Evolutionary conservation across 2,888 invertebrate genomes (phyloP), one percentile per base, ranked within the genome.

Genomic region (Cataglyphis cursor): DNA sequence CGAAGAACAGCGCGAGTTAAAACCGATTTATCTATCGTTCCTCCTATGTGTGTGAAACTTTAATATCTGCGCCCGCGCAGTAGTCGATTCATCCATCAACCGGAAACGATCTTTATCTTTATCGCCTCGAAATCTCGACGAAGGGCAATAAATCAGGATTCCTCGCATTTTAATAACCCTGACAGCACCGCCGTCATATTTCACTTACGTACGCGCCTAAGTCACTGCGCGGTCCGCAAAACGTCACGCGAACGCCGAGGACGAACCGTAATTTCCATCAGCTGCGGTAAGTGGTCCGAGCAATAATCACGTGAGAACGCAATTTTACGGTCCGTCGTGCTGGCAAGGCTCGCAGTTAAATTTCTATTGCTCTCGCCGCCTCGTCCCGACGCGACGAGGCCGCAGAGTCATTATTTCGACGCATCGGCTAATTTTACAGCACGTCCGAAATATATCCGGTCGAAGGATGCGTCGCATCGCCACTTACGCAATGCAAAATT

Each of bases 291-390:
- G 74, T 84, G 83, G 83, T 59, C 62, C 73, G 51, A 68, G 81
- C 68, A 81, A 84, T 81, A 81, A 84, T 81, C 83, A 84, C 74
- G 81, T 81, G 83, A 84, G 61, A 81, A 83, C 54, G 66, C 80
- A 68, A 83, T 78, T 68, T 83, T 80, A 82, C 66, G 65, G 75
- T 81, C 68, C 66, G 76, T 66, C 72, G 73, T 75, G 35, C 64
- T n/a, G 76, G 73, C 51, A 73, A 59, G 81, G 76, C n/a, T 72
- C 31, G 57, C 76, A 70, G 76, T 84, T 82, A 84, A 84, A 84
- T 76, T 76, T 82, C 76, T 82, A 84, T 84, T 59, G 84, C 72
- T 61, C 82, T 48, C 70, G 51, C 65, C 38, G 51, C 74, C 41
- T 41, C 74, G 83, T 64, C 62, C 66, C 51, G 57, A 65, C 48